phyloP scores from a whole-genome alignment of 2,113 vertebrate species.

The Mirounga angustirostris region DNA sequence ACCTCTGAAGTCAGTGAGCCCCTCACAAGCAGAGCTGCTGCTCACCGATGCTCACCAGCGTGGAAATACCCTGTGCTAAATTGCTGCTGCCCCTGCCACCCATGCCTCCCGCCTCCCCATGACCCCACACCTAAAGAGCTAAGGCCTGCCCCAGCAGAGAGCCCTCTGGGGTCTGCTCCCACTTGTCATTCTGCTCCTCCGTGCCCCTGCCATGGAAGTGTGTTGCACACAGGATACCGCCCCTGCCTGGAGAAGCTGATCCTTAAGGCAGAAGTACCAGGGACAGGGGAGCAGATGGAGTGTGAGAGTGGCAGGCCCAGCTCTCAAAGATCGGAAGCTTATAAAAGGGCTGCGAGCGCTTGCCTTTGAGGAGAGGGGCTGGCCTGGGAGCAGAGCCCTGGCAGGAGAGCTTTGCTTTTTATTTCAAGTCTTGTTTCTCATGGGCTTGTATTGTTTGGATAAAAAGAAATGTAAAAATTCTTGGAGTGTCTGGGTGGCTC shows the following conservation, averaged over 20 bases:
- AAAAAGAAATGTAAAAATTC: background rate
- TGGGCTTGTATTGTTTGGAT: background rate
- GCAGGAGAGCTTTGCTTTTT: background rate
- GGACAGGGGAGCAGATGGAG: background rate
- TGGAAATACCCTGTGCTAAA: too few relatives aligned
- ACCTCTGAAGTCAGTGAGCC: background rate
- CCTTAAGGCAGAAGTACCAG: background rate
- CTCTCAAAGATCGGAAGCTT: background rate
- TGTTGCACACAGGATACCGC: too few relatives aligned
- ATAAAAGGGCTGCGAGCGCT: background rate
- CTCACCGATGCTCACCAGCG: background rate
- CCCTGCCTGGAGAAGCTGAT: background rate
- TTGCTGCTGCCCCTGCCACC: background rate
- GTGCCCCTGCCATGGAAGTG: background rate
- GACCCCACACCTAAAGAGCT: background rate
- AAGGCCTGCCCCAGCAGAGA: background rate
- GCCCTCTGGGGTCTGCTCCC: background rate
- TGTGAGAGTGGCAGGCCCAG: background rate
- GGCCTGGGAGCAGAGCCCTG: background rate
- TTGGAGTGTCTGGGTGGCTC: background rate
- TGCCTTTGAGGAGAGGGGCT: background rate
- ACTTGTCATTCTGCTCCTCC: background rate
- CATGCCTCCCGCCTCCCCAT: rapidly evolving
- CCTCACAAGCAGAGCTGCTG: background rate
- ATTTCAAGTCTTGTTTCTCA: background rate